Evolutionary conservation across 2,888 invertebrate genomes (phyloP).

Genomic region (Lysandra coridon): DNA sequence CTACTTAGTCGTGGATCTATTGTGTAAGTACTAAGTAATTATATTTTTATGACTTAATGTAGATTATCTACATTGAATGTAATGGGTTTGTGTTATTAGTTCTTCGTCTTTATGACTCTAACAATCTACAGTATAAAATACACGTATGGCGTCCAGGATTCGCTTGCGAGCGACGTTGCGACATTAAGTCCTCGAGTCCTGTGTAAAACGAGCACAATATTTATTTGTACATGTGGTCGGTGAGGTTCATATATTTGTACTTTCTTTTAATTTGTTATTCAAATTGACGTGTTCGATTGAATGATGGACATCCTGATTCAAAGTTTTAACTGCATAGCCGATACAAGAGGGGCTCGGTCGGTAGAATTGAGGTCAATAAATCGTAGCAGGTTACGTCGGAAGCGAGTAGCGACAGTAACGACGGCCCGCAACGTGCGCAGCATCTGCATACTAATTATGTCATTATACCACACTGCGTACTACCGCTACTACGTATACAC

Average conservation of each 20-base stretch:
- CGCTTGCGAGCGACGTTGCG: no score
- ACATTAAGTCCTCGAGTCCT: no score
- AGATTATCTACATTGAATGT: neutral
- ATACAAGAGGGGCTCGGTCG: neutral
- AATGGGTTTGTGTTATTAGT: no score
- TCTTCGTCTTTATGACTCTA: no score
- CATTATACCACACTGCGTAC: neutral
- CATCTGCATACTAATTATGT: constrained; percentile 22
- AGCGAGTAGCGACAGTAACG: neutral
- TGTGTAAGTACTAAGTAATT: no score
- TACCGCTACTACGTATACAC: neutral
- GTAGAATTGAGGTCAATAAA: neutral
- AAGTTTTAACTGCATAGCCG: neutral
- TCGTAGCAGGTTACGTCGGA: neutral
- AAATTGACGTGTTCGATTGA: neutral
- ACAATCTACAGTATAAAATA: no score
- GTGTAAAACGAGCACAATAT: neutral
- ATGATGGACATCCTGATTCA: neutral
- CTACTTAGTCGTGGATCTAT: no score
- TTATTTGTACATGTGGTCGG: neutral
- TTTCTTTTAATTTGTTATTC: constrained; percentile 8
- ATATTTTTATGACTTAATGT: no score
- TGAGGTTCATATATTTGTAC: neutral
- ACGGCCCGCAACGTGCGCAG: neutral
- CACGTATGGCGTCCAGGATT: no score